A percentile compares a stretch with the other conserved stretches of the same genome.
These are phyloP conservation scores for Ictidomys tridecemlineatus DNA, from an alignment of 2,113 vertebrate genomes.

Conservation along the genomic window DNA sequence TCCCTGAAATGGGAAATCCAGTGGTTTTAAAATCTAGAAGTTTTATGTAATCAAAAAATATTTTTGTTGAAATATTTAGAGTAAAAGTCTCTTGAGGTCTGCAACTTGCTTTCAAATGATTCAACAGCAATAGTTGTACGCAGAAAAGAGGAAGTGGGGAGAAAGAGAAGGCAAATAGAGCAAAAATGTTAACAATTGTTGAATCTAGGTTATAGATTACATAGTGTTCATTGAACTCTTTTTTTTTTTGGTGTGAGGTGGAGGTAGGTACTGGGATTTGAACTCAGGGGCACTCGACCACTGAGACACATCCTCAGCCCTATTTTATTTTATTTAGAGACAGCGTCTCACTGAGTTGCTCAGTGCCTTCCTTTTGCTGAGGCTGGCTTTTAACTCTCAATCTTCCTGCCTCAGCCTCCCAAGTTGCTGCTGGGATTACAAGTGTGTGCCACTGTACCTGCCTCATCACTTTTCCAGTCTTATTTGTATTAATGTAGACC, in stretches of 20 bases:
- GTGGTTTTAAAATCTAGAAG: slow-evolving; percentile 17
- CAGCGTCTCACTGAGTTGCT: too few relatives aligned
- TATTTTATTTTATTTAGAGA: too few relatives aligned
- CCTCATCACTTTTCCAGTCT: neutral
- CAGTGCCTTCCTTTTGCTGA: too few relatives aligned
- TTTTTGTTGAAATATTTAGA: slow-evolving; percentile 19
- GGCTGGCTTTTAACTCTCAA: too few relatives aligned
- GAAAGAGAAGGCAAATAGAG: neutral
- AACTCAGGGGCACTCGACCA: too few relatives aligned
- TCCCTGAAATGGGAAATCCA: neutral
- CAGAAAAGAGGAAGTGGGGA: neutral
- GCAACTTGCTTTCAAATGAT: neutral
- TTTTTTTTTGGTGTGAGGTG: too few relatives aligned
- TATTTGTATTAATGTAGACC: neutral
- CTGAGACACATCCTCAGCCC: too few relatives aligned
- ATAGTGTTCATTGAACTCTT: neutral
- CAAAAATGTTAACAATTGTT: neutral
- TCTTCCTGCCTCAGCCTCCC: too few relatives aligned
- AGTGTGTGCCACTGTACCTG: too few relatives aligned
- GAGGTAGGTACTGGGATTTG: too few relatives aligned
- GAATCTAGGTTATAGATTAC: neutral
- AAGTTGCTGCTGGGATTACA: too few relatives aligned
- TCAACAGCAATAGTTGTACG: neutral
- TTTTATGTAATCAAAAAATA: slow-evolving; percentile 3
- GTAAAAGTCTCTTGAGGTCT: neutral